These are phyloP conservation scores for Corythornis leucogaster DNA, from an alignment of 2,797 vertebrate genomes.

Conservation along the genomic window DNA sequence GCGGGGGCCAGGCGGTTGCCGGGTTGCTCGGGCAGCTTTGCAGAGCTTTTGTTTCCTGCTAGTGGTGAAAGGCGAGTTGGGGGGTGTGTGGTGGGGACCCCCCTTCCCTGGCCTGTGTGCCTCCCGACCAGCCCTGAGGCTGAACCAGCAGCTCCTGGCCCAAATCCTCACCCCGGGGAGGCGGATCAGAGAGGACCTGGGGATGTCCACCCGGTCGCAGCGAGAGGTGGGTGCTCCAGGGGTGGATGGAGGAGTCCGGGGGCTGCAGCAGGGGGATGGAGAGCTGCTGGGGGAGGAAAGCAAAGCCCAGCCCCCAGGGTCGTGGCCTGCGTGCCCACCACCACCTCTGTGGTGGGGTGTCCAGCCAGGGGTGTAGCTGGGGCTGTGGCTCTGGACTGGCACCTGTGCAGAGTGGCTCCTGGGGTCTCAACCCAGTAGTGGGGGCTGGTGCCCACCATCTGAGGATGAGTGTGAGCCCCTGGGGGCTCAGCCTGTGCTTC, in stretches of 20 bases:
- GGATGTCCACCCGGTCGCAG: not conserved
- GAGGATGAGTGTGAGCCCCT: not conserved
- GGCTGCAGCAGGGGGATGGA: not conserved
- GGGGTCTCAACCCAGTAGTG: not conserved
- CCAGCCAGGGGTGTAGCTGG: accelerated
- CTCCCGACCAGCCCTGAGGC: not conserved
- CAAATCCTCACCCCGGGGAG: not conserved
- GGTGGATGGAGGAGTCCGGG: not conserved
- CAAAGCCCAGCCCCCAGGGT: not conserved
- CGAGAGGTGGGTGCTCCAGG: not conserved
- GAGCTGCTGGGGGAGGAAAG: not conserved
- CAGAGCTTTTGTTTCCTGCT: not conserved
- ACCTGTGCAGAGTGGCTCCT: accelerated
- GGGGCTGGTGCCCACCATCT: not conserved
- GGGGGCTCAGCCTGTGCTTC: not conserved
- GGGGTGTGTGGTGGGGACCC: not conserved
- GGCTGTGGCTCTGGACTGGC: not conserved
- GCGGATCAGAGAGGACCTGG: not conserved
- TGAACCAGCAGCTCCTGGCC: not conserved
- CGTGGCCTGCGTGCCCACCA: not conserved
- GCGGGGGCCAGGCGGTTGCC: not conserved
- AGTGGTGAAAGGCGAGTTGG: not conserved
- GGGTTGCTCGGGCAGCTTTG: not conserved
- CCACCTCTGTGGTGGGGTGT: not conserved
- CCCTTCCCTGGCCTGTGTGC: not conserved